Percentiles rank a stretch among this genome's conserved stretches.
These are phyloP conservation scores for Porites divaricata DNA, from an alignment of 92 coral and sea anemone genomes.

Conservation along the genomic window DNA sequence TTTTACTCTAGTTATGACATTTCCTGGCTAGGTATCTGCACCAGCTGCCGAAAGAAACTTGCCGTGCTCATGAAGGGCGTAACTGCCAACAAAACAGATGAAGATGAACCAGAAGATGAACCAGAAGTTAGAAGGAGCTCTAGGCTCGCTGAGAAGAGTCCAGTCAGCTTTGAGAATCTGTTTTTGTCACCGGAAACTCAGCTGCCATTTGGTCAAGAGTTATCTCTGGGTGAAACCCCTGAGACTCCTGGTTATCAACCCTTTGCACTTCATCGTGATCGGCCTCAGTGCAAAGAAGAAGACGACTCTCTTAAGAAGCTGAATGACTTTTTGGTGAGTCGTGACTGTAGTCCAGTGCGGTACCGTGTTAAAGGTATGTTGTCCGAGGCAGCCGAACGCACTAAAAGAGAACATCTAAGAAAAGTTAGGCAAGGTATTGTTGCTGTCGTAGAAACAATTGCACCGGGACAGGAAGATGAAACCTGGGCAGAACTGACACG, in stretches of 20 bases:
- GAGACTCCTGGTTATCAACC: slow-evolving; percentile 64
- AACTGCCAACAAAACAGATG: slow-evolving; percentile 19
- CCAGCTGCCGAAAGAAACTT: slow-evolving; percentile 50
- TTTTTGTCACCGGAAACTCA: slow-evolving; percentile 34
- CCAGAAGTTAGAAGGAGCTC: slow-evolving; percentile 39
- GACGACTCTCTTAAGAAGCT: slow-evolving; percentile 32
- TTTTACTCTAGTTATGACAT: slow-evolving; percentile 14
- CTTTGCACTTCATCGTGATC: slow-evolving; percentile 11
- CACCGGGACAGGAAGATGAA: slow-evolving; percentile 64
- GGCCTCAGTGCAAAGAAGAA: slow-evolving; percentile 21
- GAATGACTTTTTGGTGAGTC: slow-evolving; percentile 50
- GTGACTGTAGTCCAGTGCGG: slow-evolving; percentile 65
- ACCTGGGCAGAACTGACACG: slow-evolving; percentile 45
- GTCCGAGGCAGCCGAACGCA: slow-evolving; percentile 47
- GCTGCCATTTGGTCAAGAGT: slow-evolving; percentile 27
- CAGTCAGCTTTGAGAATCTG: slow-evolving; percentile 32
- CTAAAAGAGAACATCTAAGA: slow-evolving; percentile 52
- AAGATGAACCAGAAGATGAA: slow-evolving; percentile 23
- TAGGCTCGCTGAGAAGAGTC: slow-evolving; percentile 37
- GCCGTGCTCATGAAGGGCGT: slow-evolving; percentile 13
- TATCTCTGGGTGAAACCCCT: slow-evolving; percentile 19
- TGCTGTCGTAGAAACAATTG: slow-evolving; percentile 61
- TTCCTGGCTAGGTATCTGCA: slow-evolving; percentile 44
- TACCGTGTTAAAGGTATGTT: slow-evolving; percentile 31
- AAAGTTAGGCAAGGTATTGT: slow-evolving; percentile 55